A percentile compares a stretch with the other conserved stretches of the same genome.
phyloP scores from a whole-genome alignment of 2,797 vertebrate species.

The Muraenolepis orangiensis region DNA sequence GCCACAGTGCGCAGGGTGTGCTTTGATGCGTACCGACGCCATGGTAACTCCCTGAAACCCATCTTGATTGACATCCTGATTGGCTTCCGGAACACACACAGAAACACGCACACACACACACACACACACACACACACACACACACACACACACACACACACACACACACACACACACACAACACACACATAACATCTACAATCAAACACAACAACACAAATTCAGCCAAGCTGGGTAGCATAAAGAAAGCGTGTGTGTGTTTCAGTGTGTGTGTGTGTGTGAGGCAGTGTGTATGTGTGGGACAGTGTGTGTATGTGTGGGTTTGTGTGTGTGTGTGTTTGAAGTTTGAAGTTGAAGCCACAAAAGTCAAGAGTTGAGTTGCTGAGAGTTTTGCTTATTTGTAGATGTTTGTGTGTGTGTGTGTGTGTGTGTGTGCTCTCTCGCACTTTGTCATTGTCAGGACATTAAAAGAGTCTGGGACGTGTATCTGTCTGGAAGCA shows the following conservation, averaged over 20 bases:
- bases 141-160: no score
- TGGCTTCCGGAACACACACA: no score
- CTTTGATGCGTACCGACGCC: no score
- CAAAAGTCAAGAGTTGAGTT: background rate
- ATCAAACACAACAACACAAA: background rate
- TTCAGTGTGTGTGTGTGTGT: no score
- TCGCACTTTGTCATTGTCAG: constrained; percentile 1
- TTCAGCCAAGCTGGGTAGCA: background rate
- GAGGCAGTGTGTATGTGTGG: background rate
- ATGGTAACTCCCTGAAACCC: no score
- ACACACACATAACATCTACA: no score
- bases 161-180: no score
- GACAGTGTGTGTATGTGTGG: background rate
- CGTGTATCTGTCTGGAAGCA: background rate
- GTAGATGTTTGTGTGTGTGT: background rate
- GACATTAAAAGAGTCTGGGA: background rate
- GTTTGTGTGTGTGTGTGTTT: background rate
- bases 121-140: no score
- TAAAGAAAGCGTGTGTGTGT: no score
- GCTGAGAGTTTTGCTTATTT: background rate
- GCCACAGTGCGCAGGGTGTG: background rate
- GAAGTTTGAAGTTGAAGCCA: background rate
- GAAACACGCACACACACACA: background rate
- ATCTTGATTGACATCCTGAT: no score
- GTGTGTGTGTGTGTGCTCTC: no score